Base-by-base conservation (phyloP, 2,113 vertebrate species). In the Semicossyphus pulcher region DNA sequence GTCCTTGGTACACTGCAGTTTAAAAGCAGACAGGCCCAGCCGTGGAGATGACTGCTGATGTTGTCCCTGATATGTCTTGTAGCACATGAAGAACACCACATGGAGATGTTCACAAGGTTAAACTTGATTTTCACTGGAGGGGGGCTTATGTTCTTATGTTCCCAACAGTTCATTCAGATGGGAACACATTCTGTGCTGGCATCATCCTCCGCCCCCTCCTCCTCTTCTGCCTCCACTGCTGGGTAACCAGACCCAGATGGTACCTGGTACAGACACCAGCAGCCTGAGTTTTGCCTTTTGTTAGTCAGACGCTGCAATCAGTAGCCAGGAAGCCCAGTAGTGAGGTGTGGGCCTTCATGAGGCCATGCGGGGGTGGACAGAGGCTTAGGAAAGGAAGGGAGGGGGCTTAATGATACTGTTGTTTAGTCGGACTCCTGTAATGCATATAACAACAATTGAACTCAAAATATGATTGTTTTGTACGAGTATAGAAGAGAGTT, bases 231-330 rank as follows among this genome's bases (percentile, higher is more conserved):
- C 81, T 82, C 63, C 73, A 59, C 71, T 68, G 82, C 80, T 68
- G 51, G 72, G 85, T 92, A 93, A 92, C 82, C 71, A 90, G 81
- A 89, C 70, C 83, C 92, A 92, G 84, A 93, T 91, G 90, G 90
- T 91, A 91, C 90, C 91, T 91, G 91, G 90, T 90, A 88, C 81
- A 63, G 72, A 88, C 83, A 88, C 85, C 49, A 86, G 82, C 72
- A 52, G 72, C 83, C 83, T 88, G 81, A 88, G 28, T 89, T 84
- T 87, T 80, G 76, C 88, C 91, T 93, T 92, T 89, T 91, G 86
- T 88, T 72, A 92, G 76, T 84, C 78, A 71, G 87, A 89, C 44
- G n/a, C 69, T 78, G 80, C 83, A 91, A 77, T 86, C 83, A 89
- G 84, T 62, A 86, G 77, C 67, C 66, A 84, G 81, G 74, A 92